Conservation (phyloP, 2,797 vertebrate genomes). For the Schizopygopsis pylzovi region DNA sequence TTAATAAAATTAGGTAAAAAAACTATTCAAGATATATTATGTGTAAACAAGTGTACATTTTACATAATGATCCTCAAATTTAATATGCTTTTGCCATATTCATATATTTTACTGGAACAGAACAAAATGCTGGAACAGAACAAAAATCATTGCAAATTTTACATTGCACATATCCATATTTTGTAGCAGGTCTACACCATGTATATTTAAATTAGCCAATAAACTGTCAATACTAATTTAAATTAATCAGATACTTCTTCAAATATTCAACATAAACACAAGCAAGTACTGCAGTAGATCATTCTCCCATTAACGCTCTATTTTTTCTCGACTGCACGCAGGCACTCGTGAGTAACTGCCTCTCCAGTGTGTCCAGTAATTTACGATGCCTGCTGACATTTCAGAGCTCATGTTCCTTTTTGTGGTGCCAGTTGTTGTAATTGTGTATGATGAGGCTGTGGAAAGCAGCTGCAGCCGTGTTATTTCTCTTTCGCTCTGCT, state of each 20-base stretch:
- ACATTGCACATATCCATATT: not conserved
- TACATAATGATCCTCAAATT: not conserved
- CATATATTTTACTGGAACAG: not conserved
- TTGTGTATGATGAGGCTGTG: conserved; percentile 23
- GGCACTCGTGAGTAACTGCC: not conserved
- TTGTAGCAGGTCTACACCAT: not conserved
- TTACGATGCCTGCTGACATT: conserved; percentile 13
- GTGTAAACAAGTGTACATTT: not conserved
- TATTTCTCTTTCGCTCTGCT: conserved; percentile 28
- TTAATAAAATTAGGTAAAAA: not conserved
- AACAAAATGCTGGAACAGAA: not conserved
- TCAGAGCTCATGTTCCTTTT: conserved; percentile 28
- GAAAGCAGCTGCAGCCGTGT: conserved; percentile 32
- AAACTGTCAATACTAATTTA: not conserved
- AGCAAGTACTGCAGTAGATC: not conserved
- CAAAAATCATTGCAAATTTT: not conserved
- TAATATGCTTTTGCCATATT: not conserved
- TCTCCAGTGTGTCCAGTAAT: not conserved
- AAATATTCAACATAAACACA: not conserved
- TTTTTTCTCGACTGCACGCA: not conserved
- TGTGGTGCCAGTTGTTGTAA: conserved; percentile 34
- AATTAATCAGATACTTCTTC: not conserved
- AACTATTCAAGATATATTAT: not conserved
- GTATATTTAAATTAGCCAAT: not conserved
- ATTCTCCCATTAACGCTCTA: not conserved